Evolutionary conservation across 2,797 vertebrate species (phyloP).

Genomic region (Nyctalus aviator): DNA sequence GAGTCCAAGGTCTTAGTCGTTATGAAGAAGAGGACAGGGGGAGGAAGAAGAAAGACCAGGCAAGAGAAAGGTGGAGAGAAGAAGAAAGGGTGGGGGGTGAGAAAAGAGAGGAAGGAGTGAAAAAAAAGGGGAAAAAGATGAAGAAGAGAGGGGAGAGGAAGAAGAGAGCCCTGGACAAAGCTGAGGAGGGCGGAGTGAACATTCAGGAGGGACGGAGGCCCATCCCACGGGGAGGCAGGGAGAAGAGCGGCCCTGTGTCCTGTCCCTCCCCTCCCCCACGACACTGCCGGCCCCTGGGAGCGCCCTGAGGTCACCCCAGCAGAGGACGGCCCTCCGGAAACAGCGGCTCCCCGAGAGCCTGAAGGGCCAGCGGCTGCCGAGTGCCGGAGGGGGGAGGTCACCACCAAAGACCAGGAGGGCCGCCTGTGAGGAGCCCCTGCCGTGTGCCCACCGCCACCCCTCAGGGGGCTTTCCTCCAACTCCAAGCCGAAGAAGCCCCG

Average conservation of each 20-base stretch:
- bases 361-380: background rate
- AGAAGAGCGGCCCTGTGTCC: background rate
- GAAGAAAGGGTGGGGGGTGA: background rate
- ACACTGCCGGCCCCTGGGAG: background rate
- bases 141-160: background rate
- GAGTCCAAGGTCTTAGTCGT: background rate
- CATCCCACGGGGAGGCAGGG: no score
- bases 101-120: background rate
- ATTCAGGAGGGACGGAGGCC: background rate
- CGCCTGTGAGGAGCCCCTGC: no score
- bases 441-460: no score
- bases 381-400: background rate
- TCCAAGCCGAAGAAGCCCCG: background rate
- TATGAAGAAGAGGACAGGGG: background rate
- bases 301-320: background rate
- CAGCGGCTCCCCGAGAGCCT: background rate
- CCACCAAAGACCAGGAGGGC: background rate
- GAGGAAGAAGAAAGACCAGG: background rate
- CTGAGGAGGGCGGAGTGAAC: background rate
- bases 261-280: no score
- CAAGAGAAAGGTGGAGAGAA: background rate
- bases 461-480: no score
- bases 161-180: background rate
- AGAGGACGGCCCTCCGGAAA: background rate
- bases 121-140: background rate